Evolutionary conservation across 2,113 vertebrate genomes (phyloP).

Genomic region (Alligator mississippiensis): DNA sequence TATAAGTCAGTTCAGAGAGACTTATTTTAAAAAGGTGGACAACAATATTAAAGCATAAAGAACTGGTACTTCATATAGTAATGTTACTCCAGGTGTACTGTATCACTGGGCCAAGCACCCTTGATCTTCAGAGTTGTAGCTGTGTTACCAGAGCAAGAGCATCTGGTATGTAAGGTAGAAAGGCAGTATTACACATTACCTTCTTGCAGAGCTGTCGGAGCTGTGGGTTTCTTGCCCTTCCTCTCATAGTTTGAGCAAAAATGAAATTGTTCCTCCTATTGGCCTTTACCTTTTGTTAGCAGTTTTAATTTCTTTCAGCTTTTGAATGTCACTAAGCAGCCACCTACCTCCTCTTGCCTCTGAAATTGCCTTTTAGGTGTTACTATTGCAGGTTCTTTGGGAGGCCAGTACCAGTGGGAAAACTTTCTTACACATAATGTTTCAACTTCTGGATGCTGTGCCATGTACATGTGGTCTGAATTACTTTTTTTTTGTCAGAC

Average conservation of each 20-base stretch:
- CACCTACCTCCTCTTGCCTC: not conserved
- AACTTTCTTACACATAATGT: not conserved
- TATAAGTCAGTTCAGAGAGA: not conserved
- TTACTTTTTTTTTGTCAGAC: not conserved
- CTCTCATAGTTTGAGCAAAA: not conserved
- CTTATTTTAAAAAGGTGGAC: not conserved
- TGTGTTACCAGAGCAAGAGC: not conserved
- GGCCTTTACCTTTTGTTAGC: not conserved
- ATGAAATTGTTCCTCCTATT: not conserved
- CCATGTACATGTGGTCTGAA: fast-evolving
- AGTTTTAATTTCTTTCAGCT: not conserved
- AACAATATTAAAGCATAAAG: not conserved
- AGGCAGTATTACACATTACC: not conserved
- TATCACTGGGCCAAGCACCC: not conserved
- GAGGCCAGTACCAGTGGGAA: not conserved
- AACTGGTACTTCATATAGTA: not conserved
- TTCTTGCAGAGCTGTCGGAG: not conserved
- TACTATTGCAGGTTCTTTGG: not conserved
- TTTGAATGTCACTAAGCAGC: not conserved
- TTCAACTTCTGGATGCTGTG: not conserved
- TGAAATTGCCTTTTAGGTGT: not conserved
- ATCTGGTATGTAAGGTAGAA: no score
- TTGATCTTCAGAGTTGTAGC: not conserved
- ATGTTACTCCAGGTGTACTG: not conserved
- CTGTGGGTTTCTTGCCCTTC: not conserved